phyloP scores from a whole-genome alignment of 2,888 invertebrate genomes.

The Yponomeuta evonymella region DNA sequence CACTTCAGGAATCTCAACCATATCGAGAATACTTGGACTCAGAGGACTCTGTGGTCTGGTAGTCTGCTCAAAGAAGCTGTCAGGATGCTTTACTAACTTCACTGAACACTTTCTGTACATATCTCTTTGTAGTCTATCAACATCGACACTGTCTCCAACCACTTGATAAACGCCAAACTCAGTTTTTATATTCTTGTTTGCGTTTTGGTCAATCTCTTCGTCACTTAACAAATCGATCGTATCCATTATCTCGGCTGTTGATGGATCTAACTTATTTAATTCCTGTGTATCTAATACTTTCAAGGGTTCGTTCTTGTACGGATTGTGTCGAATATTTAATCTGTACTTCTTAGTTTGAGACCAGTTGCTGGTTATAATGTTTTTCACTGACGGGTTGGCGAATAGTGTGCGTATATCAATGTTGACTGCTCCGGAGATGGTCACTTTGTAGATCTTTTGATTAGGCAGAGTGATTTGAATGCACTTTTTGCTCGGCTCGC shows the following conservation, averaged over 20 bases:
- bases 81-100: slow-evolving; percentile 26
- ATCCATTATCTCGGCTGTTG: slow-evolving; percentile 30
- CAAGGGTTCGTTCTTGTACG: not conserved
- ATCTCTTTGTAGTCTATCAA: slow-evolving; percentile 43
- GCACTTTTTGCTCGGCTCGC: slow-evolving; percentile 34
- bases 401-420: slow-evolving; percentile 45
- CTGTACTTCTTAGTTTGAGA: slow-evolving; percentile 38
- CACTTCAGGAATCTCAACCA: not conserved
- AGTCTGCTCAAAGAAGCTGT: not conserved
- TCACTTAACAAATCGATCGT: slow-evolving; percentile 61
- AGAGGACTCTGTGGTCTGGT: not conserved
- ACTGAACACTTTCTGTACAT: slow-evolving; percentile 46
- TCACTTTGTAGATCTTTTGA: slow-evolving; percentile 51
- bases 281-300: not conserved
- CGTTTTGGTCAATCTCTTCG: slow-evolving; percentile 43
- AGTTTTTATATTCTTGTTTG: slow-evolving; percentile 32
- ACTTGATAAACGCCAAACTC: slow-evolving; percentile 50
- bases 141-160: slow-evolving; percentile 27
- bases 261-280: not conserved
- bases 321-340: slow-evolving; percentile 45
- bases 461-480: slow-evolving; percentile 49
- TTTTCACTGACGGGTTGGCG: slow-evolving; percentile 41
- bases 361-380: slow-evolving; percentile 37
- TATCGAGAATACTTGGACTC: not conserved
- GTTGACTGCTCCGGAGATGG: slow-evolving; percentile 43